phyloP scores from a whole-genome alignment of 2,888 invertebrate species.

The Oscheius onirici region DNA sequence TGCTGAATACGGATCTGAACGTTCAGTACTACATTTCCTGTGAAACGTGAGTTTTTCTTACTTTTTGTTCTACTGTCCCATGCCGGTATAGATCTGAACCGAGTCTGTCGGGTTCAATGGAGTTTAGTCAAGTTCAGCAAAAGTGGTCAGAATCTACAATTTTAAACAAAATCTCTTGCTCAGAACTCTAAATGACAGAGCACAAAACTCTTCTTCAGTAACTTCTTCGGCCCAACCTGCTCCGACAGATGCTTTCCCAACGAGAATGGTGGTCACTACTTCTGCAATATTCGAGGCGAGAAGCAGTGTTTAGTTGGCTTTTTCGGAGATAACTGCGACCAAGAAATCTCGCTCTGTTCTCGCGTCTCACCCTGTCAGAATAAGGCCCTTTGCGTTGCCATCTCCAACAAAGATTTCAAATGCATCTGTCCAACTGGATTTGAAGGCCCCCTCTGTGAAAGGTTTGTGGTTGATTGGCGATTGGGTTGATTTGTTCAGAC shows the following conservation, averaged over 20 bases:
- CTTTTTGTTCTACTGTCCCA: too few species aligned
- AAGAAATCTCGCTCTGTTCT: not conserved
- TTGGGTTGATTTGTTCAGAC: too few species aligned
- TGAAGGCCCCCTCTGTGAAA: conserved; percentile 7
- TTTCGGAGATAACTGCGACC: not conserved
- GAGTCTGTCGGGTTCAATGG: too few species aligned
- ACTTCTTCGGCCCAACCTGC: conserved; percentile 13
- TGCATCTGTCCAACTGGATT: not conserved
- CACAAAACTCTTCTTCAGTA: not conserved
- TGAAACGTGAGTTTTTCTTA: not conserved
- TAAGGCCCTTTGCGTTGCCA: not conserved
- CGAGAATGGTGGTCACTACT: conserved; percentile 10
- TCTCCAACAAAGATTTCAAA: not conserved
- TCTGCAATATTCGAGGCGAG: not conserved
- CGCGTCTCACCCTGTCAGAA: not conserved
- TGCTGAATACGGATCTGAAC: not conserved
- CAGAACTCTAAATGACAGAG: too few species aligned
- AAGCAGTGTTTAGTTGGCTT: not conserved
- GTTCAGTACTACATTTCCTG: conserved; percentile 1
- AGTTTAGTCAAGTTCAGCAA: too few species aligned
- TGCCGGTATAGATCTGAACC: too few species aligned
- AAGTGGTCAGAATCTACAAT: too few species aligned
- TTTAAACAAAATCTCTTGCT: too few species aligned
- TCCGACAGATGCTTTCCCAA: conserved; percentile 1
- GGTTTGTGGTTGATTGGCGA: not conserved